Evolutionary conservation across 2,113 vertebrate species (phyloP).

Genomic region (Limnothrissa miodon): DNA sequence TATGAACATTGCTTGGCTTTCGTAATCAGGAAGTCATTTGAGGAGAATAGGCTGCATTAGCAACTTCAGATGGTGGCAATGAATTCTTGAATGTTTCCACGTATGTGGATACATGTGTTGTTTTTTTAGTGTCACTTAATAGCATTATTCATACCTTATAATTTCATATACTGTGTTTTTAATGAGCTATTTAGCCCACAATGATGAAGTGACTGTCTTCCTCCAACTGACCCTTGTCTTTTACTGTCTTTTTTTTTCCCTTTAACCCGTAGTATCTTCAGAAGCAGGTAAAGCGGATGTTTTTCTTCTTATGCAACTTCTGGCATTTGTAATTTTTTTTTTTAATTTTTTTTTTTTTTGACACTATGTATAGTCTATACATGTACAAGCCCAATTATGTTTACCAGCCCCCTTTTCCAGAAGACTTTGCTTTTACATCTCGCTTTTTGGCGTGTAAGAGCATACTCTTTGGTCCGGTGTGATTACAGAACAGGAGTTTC

Average conservation of each 20-base stretch:
- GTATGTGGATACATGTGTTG: neutral
- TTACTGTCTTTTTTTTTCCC: constrained; percentile 55
- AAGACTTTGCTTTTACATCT: constrained; percentile 12
- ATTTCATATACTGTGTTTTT: neutral
- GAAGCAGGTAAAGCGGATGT: constrained; percentile 67
- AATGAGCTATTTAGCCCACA: neutral
- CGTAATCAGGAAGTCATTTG: neutral
- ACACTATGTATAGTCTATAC: neutral
- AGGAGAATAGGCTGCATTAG: neutral
- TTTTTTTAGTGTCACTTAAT: neutral
- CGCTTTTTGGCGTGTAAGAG: neutral
- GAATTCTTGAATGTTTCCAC: neutral
- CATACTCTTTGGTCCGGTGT: neutral
- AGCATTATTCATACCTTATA: neutral
- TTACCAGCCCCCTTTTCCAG: neutral
- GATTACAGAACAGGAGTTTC: neutral
- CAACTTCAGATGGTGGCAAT: neutral
- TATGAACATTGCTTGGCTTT: neutral
- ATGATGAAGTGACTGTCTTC: constrained; percentile 37
- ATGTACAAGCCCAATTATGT: neutral
- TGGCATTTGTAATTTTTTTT: constrained; percentile 23
- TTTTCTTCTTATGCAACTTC: constrained; percentile 16
- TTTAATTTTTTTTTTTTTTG: constrained; percentile 20
- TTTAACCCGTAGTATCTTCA: constrained; percentile 70
- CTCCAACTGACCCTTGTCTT: constrained; percentile 45